phyloP scores from a whole-genome alignment of 1,140 invertebrate species.

The Drosophila parabipectinata region DNA sequence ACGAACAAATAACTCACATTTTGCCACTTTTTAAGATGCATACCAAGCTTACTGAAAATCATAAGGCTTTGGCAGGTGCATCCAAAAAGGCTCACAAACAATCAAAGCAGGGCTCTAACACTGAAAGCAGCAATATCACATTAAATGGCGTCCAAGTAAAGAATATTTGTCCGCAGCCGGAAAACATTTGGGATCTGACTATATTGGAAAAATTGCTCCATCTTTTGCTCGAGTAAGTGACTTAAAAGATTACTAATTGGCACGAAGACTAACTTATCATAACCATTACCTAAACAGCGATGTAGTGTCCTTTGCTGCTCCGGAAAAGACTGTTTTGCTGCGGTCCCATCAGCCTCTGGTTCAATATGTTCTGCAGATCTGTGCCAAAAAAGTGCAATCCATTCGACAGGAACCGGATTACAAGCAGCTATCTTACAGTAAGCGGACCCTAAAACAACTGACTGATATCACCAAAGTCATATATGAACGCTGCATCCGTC shows the following conservation, averaged over 20 bases:
- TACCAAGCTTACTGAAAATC: constrained; percentile 48
- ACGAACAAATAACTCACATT: constrained; percentile 58
- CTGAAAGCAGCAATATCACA: constrained; percentile 57
- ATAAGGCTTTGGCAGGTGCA: constrained; percentile 37
- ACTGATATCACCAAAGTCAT: constrained; percentile 81
- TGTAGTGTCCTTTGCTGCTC: constrained; percentile 67
- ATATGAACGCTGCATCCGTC: constrained; percentile 83
- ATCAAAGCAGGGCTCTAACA: constrained; percentile 31
- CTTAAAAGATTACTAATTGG: neutral
- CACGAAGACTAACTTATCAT: neutral
- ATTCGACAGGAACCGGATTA: constrained; percentile 74
- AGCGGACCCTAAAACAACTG: constrained; percentile 64
- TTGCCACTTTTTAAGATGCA: constrained; percentile 73
- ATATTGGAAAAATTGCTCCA: constrained; percentile 67
- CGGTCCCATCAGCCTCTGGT: constrained; percentile 63
- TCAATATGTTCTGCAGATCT: constrained; percentile 64
- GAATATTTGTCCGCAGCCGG: constrained; percentile 55
- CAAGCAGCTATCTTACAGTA: constrained; percentile 75
- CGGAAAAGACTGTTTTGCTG: constrained; percentile 48
- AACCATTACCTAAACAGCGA: constrained; percentile 48
- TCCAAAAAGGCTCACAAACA: constrained; percentile 65
- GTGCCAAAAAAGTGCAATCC: constrained; percentile 48
- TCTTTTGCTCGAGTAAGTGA: constrained; percentile 68
- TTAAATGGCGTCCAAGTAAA: constrained; percentile 63
- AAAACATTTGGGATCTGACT: constrained; percentile 79